A percentile compares a stretch with the other conserved stretches of the same genome.
Conservation (phyloP, 2,797 vertebrate species). For the Falco cherrug region DNA sequence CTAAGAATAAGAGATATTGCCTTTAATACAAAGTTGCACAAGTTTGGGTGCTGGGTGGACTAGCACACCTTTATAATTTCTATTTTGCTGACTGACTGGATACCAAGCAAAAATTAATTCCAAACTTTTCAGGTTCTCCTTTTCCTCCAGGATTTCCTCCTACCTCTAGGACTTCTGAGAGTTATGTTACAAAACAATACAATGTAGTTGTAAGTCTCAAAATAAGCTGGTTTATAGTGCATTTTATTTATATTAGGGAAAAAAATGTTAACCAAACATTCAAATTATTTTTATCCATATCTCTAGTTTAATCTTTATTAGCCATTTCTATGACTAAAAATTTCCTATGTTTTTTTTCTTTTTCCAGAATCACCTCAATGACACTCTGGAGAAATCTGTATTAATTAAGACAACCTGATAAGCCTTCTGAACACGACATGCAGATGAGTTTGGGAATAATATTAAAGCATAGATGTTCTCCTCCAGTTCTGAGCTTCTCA, state of each 20-base stretch:
- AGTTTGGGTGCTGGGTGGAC: too few species aligned
- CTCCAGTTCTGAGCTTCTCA: not conserved
- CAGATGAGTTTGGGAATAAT: not conserved
- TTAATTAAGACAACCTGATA: not conserved
- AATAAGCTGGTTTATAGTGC: not conserved
- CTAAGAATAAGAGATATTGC: too few species aligned
- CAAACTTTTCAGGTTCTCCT: not conserved
- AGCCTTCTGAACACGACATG: not conserved
- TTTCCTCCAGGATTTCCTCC: not conserved
- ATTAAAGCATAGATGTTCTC: not conserved
- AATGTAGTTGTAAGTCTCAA: not conserved
- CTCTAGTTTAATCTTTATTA: not conserved
- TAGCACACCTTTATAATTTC: too few species aligned
- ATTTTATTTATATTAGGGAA: not conserved
- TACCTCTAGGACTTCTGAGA: not conserved
- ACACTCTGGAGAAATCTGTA: not conserved
- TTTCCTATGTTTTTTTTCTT: not conserved
- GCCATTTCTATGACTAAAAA: not conserved
- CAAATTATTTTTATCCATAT: not conserved
- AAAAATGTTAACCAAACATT: not conserved
- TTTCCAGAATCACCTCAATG: not conserved
- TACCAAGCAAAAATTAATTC: too few species aligned
- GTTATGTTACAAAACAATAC: not conserved
- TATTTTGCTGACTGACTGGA: too few species aligned
- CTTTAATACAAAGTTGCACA: too few species aligned